Conservation (phyloP, 2,113 vertebrate species). For the Urocynchramus pylzowi region DNA sequence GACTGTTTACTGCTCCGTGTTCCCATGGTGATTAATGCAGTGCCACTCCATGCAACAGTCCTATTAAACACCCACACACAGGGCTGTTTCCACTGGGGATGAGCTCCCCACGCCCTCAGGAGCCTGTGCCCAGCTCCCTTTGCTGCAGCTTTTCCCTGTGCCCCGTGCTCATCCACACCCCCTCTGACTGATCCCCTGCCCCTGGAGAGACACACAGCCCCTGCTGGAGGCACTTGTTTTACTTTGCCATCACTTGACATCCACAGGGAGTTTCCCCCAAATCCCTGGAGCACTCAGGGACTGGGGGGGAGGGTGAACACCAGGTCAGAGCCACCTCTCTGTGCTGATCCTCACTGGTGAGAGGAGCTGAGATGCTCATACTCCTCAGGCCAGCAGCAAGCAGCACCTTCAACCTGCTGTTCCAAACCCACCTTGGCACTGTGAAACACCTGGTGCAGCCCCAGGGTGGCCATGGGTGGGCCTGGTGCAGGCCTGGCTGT, state of each 20-base stretch:
- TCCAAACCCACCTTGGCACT: too few relatives aligned
- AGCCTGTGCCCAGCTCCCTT: neutral
- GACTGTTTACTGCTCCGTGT: constrained; percentile 25
- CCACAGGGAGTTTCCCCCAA: neutral
- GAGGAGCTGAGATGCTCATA: neutral
- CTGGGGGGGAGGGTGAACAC: accelerated
- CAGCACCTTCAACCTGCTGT: neutral
- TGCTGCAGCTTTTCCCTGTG: neutral
- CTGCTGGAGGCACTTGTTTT: neutral
- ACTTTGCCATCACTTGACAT: neutral
- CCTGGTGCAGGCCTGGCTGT: neutral
- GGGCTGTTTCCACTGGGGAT: neutral
- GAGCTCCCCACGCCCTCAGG: neutral
- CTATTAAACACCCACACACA: constrained; percentile 45
- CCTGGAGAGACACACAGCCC: neutral
- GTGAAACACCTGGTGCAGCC: neutral
- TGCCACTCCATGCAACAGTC: neutral
- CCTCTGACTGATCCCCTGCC: neutral
- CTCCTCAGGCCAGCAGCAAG: accelerated
- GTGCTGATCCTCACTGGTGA: accelerated
- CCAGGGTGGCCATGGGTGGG: accelerated
- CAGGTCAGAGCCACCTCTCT: accelerated
- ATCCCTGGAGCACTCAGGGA: neutral
- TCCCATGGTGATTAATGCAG: constrained; percentile 54
- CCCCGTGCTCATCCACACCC: accelerated